These are phyloP conservation scores for Syngnathus floridae DNA, from an alignment of 2,113 vertebrate genomes.

Conservation along the genomic window DNA sequence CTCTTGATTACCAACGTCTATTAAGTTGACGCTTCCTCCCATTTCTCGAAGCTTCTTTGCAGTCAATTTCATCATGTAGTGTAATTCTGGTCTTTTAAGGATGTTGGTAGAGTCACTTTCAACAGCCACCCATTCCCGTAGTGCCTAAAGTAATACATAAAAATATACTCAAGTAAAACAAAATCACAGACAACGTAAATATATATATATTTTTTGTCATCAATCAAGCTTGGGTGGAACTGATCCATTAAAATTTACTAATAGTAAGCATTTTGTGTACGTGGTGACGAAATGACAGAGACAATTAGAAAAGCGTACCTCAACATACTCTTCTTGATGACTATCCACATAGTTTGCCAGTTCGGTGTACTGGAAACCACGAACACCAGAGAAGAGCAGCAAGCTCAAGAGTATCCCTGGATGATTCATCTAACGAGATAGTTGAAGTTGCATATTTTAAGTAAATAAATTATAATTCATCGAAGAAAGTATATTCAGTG, in stretches of 20 bases:
- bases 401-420: constrained; percentile 27
- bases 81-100: constrained; percentile 67
- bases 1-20: constrained; percentile 74
- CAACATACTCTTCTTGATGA: constrained; percentile 62
- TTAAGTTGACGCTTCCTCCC: constrained; percentile 70
- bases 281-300: neutral
- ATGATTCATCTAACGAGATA: constrained; percentile 46
- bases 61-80: constrained; percentile 73
- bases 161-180: too few species aligned
- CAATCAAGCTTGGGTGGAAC: too few species aligned
- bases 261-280: too few species aligned
- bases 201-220: too few species aligned
- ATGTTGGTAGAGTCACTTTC: constrained; percentile 82
- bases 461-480: too few species aligned
- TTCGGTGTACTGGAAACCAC: constrained; percentile 48
- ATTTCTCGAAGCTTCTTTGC: constrained; percentile 70
- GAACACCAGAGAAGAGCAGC: constrained; percentile 32
- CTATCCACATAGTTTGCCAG: constrained; percentile 52
- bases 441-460: neutral
- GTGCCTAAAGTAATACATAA: constrained; percentile 56
- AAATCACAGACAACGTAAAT: too few species aligned
- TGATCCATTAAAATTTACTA: too few species aligned
- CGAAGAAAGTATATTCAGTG: too few species aligned
- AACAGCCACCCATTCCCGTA: constrained; percentile 82
- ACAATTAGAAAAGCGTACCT: constrained; percentile 36